Evolutionary conservation across 2,113 vertebrate genomes (phyloP), one percentile per base, ranked within the genome.

Genomic region (Elgaria multicarinata): DNA sequence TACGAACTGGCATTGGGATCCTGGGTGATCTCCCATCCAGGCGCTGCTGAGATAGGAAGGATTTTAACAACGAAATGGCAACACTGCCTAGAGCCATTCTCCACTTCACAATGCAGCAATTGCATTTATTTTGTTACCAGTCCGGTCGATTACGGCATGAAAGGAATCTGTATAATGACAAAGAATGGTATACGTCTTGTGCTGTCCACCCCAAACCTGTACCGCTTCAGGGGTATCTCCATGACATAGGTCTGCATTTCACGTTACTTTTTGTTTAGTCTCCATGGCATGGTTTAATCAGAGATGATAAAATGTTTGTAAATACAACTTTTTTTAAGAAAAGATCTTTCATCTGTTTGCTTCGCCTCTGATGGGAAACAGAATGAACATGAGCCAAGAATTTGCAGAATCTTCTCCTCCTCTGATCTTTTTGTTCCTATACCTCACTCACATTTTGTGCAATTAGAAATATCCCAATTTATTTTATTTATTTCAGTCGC

Each of bases 251-350:
- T 18, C 85, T 88, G 86, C 84, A 91, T 93, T 95, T 94, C 89
- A 92, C 87, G 88, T 93, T 53, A 39, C 88, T 90, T 83, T 94
- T 86, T 94, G 94, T 96, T 95, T 96, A 95, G 95, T 94, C 95
- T 96, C 78, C 78, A 71, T 0, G 1, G 85, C 92, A 87, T 90
- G 92, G 94, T 93, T 94, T 94, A 95, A 96, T 96, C 93, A 91
- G 92, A 94, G 91, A 92, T 92, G 94, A 93, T 95, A 95, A 95
- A 95, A 93, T 95, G 92, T 95, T 96, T 96, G 94, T 96, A 96
- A 95, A 93, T 94, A 92, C 33, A 33, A 42, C 92, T 92, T 33
- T 81, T 86, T 92, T n/a, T n/a, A 3, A 33, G 44, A 75, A 31
- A 77, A 66, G 36, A n/a, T 92, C 89, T 93, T 87, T 94, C 90